Evolutionary conservation across 2,888 invertebrate species (phyloP), one percentile per base, ranked within the genome.

Genomic region (Spisula solida): DNA sequence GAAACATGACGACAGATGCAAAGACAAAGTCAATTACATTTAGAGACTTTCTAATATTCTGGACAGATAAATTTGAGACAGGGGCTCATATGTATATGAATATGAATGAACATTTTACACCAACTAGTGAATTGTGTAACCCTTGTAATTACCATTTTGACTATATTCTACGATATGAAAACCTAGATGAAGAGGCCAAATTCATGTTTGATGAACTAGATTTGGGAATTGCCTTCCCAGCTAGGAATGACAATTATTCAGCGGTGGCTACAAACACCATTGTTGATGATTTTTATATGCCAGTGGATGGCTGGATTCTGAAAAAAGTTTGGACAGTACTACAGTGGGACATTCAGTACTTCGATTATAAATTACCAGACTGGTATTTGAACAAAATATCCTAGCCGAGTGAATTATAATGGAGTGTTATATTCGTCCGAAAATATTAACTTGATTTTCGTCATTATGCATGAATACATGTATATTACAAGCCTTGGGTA

Each of bases 91-190:
- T n/a, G n/a, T n/a, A n/a, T n/a, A n/a, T n/a, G n/a, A n/a, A n/a
- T n/a, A n/a, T 97, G 0, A 99, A 99, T 96, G 99, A 99, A 95
- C 99, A 99, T 95, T 99, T 99, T 99, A 97, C 98, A 94, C 98
- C 98, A 0, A 98, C 98, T 92, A 97, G 97, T 89, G 97, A 98
- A 86, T 97, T 99, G 81, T 99, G 99, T 96, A 98, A 98, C 95
- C 99, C 99, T 0, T 99, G 99, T 96, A 97, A 97, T 34, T 97
- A 99, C 92, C 98, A 98, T 95, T 99, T 99, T 96, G 98, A 98
- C 95, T 98, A 98, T 95, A 98, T 99, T 92, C 99, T 98, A 95
- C 98, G 98, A 97, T 98, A 98, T 97, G 98, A 99, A 96, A 98
- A 98, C 0, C 97, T 99, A 12, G 97, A 98, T 55, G 98, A 98